phyloP scores from a whole-genome alignment of 2,113 vertebrate genomes.

The Platysteira castanea region DNA sequence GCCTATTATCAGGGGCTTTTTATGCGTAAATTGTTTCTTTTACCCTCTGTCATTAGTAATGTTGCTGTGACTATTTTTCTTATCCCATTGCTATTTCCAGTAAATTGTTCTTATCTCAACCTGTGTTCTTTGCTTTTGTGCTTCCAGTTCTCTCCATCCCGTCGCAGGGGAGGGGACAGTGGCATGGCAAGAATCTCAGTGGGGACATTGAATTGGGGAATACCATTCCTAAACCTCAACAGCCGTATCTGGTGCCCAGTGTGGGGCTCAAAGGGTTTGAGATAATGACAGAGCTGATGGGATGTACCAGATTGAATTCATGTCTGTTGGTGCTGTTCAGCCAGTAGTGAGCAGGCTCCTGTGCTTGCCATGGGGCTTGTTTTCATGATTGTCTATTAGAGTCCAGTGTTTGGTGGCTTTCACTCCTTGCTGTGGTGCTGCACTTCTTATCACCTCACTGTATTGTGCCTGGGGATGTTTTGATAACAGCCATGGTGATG shows the following conservation, averaged over 20 bases:
- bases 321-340: background rate
- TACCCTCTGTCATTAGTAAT: background rate
- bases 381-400: background rate
- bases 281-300: background rate
- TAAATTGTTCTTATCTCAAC: background rate
- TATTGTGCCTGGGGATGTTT: background rate
- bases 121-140: background rate
- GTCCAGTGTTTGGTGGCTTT: background rate
- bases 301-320: background rate
- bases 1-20: rapidly evolving
- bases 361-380: background rate
- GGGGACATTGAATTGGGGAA: background rate
- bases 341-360: background rate
- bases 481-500: background rate
- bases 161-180: rapidly evolving
- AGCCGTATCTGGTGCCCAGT: background rate
- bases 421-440: background rate
- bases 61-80: background rate
- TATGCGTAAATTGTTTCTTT: background rate
- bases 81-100: background rate
- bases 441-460: background rate
- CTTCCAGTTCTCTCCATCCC: background rate
- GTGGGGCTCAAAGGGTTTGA: rapidly evolving
- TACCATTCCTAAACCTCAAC: background rate
- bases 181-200: rapidly evolving